Evolutionary conservation across 2,113 vertebrate genomes (phyloP).

Genomic region (Gavia stellata): DNA sequence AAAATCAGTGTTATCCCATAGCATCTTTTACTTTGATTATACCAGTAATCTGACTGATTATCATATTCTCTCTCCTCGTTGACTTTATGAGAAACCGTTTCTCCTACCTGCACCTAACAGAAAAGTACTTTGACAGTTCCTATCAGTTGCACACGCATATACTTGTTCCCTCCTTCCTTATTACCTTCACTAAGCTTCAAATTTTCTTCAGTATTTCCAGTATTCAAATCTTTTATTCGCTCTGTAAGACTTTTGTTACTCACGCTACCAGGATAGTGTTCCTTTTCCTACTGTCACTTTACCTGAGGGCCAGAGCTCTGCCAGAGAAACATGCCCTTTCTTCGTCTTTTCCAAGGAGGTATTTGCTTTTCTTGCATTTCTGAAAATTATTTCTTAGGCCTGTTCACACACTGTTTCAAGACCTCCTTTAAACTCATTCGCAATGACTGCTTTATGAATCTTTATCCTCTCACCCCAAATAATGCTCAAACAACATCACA

Average conservation of each 20-base stretch:
- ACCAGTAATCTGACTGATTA: neutral
- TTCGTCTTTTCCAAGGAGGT: neutral
- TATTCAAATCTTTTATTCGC: neutral
- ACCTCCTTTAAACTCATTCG: neutral
- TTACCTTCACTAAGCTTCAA: neutral
- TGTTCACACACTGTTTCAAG: neutral
- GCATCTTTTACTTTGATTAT: neutral
- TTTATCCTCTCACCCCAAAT: neutral
- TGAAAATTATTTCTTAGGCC: neutral
- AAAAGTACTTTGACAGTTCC: neutral
- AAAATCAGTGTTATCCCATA: neutral
- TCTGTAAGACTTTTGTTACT: neutral
- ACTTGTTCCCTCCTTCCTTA: neutral
- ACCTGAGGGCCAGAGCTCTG: neutral
- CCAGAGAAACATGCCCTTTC: neutral
- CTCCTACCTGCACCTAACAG: neutral
- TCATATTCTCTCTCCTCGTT: neutral
- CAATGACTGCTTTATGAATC: neutral
- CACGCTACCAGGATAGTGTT: fast-evolving
- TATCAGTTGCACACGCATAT: neutral
- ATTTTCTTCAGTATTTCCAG: neutral
- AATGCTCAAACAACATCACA: neutral
- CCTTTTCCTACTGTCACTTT: neutral
- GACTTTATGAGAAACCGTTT: neutral
- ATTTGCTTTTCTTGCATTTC: neutral